Conservation (phyloP, 2,113 vertebrate genomes). For the Caretta caretta region DNA sequence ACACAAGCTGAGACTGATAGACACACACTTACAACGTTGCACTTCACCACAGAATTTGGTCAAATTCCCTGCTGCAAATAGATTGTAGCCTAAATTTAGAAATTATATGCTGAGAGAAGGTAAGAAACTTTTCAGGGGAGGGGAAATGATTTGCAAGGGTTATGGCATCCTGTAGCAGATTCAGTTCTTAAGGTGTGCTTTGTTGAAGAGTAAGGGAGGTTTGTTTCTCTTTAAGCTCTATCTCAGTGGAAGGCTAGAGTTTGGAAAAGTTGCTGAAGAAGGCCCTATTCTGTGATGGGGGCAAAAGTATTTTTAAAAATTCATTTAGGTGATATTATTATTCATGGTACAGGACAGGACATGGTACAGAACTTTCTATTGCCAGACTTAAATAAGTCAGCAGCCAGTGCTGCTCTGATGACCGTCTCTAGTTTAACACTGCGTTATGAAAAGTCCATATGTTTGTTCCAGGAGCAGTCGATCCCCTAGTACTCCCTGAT, state of each 20-base stretch:
- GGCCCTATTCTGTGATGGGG: not conserved
- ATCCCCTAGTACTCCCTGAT: not conserved
- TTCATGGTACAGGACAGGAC: not conserved
- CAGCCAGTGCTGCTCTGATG: not conserved
- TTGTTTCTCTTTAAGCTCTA: not conserved
- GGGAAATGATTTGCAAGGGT: not conserved
- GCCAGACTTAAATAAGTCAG: not conserved
- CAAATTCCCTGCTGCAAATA: not conserved
- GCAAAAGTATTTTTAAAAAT: not conserved
- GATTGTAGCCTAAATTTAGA: not conserved
- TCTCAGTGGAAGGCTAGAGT: not conserved
- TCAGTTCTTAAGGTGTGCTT: slow-evolving; percentile 2
- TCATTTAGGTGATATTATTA: not conserved
- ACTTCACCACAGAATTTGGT: not conserved
- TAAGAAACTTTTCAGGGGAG: not conserved
- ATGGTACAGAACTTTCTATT: not conserved
- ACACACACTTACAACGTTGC: not conserved
- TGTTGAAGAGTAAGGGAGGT: not conserved
- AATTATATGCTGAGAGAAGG: not conserved
- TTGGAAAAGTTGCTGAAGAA: not conserved
- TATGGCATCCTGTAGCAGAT: not conserved
- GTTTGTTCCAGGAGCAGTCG: not conserved
- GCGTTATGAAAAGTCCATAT: not conserved
- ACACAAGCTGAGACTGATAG: not conserved
- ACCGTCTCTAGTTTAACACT: not conserved